phyloP scores from a whole-genome alignment of 2,888 invertebrate genomes.

The Caenorhabditis sp. region DNA sequence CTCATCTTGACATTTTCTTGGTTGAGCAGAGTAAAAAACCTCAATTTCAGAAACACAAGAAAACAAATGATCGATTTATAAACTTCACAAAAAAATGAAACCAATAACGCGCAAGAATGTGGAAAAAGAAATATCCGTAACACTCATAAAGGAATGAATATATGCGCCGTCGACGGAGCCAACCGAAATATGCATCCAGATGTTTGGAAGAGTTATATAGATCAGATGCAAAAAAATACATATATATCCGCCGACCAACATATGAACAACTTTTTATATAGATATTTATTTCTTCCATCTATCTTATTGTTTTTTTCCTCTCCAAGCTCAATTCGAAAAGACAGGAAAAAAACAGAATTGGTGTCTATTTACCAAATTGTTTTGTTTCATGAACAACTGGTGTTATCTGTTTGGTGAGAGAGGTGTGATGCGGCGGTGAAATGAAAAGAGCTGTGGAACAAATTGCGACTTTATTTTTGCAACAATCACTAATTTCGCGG shows the following conservation, averaged over 20 bases:
- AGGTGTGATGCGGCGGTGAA: too few relatives aligned
- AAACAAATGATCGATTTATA: too few relatives aligned
- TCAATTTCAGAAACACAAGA: neutral
- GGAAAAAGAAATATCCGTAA: neutral
- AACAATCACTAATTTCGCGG: neutral
- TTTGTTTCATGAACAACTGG: too few relatives aligned
- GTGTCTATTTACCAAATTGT: too few relatives aligned
- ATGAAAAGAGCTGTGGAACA: too few relatives aligned
- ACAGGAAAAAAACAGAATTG: too few relatives aligned
- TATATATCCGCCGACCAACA: conserved; percentile 1
- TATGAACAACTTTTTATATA: conserved; percentile 1
- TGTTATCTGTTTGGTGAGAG: too few relatives aligned
- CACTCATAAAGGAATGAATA: neutral
- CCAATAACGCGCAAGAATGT: neutral
- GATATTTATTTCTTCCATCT: neutral
- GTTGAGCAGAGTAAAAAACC: too few relatives aligned
- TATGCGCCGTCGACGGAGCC: neutral
- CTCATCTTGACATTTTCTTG: too few relatives aligned
- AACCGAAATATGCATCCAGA: neutral
- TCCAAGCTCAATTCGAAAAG: neutral
- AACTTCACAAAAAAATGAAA: neutral
- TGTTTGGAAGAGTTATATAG: neutral
- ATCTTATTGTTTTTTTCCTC: neutral
- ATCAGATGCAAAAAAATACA: neutral
- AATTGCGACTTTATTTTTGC: too few relatives aligned